Evolutionary conservation across 1,140 invertebrate genomes (phyloP).

Genomic region (Lithobius niger): DNA sequence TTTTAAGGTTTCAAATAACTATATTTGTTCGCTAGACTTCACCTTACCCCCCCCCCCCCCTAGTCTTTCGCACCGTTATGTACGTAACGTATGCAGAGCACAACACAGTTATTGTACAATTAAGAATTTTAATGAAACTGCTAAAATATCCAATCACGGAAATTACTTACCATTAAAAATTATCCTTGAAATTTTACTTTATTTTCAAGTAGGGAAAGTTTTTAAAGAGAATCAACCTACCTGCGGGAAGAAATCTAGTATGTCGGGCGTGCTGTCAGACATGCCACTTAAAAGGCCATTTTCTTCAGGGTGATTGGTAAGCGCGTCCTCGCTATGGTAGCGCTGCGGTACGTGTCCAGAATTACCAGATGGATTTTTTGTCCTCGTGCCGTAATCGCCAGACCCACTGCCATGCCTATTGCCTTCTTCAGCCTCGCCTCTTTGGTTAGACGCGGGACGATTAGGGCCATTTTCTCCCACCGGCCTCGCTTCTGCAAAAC

Average conservation of each 20-base stretch:
- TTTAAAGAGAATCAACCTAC: no score
- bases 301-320: not conserved
- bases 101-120: not conserved
- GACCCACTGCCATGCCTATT: no score
- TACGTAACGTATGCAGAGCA: no score
- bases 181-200: not conserved
- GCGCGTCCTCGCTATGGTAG: not conserved
- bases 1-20: no score
- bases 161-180: not conserved
- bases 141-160: not conserved
- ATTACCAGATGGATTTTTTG: no score
- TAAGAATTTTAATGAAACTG: not conserved
- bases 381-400: no score
- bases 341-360: not conserved
- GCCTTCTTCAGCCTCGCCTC: no score
- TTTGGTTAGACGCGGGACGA: no score
- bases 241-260: slow-evolving; percentile 20
- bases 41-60: no score
- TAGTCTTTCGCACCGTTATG: no score
- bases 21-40: no score
- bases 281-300: not conserved
- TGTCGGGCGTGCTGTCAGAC: slow-evolving; percentile 27
- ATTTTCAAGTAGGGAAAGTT: not conserved
- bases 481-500: slow-evolving; percentile 29
- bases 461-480: no score